Percentiles rank a stretch among this genome's conserved stretches.
phyloP scores from a whole-genome alignment of 2,797 vertebrate species.

The Fistularia commersonii region DNA sequence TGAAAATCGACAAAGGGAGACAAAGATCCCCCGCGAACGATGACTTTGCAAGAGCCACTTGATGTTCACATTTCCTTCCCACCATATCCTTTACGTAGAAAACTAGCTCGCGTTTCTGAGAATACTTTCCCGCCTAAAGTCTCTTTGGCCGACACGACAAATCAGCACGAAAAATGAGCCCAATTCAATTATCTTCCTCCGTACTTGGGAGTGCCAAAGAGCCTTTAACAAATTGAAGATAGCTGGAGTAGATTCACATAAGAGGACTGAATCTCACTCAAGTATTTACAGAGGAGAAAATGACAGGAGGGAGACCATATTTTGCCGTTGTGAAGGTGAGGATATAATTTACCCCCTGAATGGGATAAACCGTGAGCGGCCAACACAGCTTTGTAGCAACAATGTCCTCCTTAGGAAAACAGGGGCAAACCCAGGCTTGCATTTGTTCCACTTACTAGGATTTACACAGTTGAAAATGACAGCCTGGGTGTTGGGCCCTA shows the following conservation, averaged over 20 bases:
- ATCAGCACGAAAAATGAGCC: slow-evolving; percentile 58
- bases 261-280: slow-evolving; percentile 55
- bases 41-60: slow-evolving; percentile 8
- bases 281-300: slow-evolving; percentile 30
- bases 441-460: slow-evolving; percentile 41
- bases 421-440: not conserved
- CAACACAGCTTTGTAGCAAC: slow-evolving; percentile 21
- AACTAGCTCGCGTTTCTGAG: slow-evolving; percentile 29
- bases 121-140: slow-evolving; percentile 36
- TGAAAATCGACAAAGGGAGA: no score
- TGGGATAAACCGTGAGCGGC: slow-evolving; percentile 27
- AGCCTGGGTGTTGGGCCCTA: slow-evolving; percentile 40
- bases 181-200: slow-evolving; percentile 60
- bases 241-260: slow-evolving; percentile 58
- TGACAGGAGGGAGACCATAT: slow-evolving; percentile 14
- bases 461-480: slow-evolving; percentile 47
- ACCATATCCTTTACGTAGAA: slow-evolving; percentile 46
- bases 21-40: slow-evolving; percentile 20
- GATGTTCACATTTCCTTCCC: slow-evolving; percentile 46
- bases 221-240: slow-evolving; percentile 61
- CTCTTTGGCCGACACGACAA: slow-evolving; percentile 55
- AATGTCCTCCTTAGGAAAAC: slow-evolving; percentile 8
- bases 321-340: slow-evolving; percentile 30
- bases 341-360: slow-evolving; percentile 41
- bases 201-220: slow-evolving; percentile 41